Percentiles rank a stretch among this genome's conserved stretches.
Evolutionary conservation across 1,140 invertebrate genomes (phyloP).

Genomic region (Tribolium castaneum): DNA sequence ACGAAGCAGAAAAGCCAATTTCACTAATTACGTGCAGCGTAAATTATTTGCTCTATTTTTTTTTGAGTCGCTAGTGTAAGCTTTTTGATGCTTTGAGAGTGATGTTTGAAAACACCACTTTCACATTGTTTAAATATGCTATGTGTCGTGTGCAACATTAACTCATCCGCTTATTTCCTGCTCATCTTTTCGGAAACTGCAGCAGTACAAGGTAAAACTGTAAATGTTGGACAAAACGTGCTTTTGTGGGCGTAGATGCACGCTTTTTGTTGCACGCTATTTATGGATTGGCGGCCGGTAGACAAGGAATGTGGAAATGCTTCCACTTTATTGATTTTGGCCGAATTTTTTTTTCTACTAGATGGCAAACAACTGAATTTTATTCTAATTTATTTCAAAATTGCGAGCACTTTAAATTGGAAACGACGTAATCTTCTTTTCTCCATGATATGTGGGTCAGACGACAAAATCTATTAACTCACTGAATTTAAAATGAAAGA

Average conservation of each 20-base stretch:
- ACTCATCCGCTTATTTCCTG: constrained; percentile 46
- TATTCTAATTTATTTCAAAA: no score
- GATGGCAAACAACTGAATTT: neutral
- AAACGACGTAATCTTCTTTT: no score
- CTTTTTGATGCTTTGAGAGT: constrained; percentile 3
- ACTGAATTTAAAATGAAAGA: no score
- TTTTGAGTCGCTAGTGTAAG: constrained; percentile 2
- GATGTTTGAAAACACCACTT: constrained; percentile 2
- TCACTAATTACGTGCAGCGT: neutral
- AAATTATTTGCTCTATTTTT: constrained; percentile 6
- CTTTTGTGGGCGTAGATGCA: neutral
- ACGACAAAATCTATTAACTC: no score
- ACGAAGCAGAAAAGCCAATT: neutral
- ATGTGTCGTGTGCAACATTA: constrained; percentile 19
- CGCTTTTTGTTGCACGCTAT: neutral
- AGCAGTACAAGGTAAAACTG: constrained; percentile 55
- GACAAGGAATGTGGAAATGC: neutral
- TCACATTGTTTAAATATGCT: neutral
- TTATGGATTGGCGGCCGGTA: neutral
- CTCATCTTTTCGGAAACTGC: constrained; percentile 53
- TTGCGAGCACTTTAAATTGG: no score
- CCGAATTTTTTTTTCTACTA: neutral
- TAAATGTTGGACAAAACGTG: neutral
- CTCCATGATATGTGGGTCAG: no score
- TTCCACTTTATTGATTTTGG: neutral